Base-by-base conservation (phyloP, 2,113 vertebrate genomes). In the Vidua chalybeata region DNA sequence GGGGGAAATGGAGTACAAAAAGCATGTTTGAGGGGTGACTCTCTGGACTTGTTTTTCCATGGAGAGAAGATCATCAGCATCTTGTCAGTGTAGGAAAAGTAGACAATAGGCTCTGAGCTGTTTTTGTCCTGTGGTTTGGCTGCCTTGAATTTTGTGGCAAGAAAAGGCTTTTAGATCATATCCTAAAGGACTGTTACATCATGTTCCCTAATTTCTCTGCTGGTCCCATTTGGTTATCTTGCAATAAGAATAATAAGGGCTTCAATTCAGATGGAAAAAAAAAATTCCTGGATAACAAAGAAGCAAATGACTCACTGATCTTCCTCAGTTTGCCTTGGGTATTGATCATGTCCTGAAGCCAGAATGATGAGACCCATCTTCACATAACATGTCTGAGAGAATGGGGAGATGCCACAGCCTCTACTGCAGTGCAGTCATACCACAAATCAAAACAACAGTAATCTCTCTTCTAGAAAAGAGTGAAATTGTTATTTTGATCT, bases 111-210 rank as follows among this genome's bases (percentile, higher is more conserved):
- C 64, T 94, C 72, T 67, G 86, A 88, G 88, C 91, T 97, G 91
- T 95, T 97, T 97, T 97, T 91, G 91, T 96, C 80, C 86, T 96
- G 96, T 95, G 96, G 94, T 91, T 97, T 97, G 95, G 93, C 91
- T 91, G 91, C 84, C 81, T 85, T 33, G 19, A 72, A 73, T 81
- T 75, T 89, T 97, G 93, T 95, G 93, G 95, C 35, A 35, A 95
- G 83, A 92, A 87, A 87, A 87, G 61, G 55, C 45, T 87, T 95
- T 94, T 92, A 91, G 91, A 92, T 95, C 76, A 75, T 94, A 97
- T 95, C 91, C 95, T 95, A 87, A 84, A 94, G 94, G 83, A 75
- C 89, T 72, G 84, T 96, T 96, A 97, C 96, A 96, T 94, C 91
- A 95, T 95, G 95, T 94, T 96, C 91, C 89, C 76, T 93, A 84